Base-by-base conservation (phyloP, 2,797 vertebrate species). In the Hydrocynus forskahlii region DNA sequence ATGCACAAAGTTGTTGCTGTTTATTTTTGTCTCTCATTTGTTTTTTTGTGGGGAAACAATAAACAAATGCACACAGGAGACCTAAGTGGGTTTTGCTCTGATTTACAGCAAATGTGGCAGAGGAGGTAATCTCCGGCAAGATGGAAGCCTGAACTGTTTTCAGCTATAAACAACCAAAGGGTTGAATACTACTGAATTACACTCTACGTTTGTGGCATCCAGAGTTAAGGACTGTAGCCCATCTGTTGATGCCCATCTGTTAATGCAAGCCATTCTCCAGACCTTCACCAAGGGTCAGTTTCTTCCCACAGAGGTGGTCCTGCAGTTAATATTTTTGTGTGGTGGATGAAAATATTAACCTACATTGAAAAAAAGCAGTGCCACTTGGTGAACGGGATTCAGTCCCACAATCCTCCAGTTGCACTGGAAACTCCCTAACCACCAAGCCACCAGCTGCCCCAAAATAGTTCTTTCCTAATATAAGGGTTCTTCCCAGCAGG, bases 41-140 rank as follows among this genome's bases (percentile, higher is more conserved):
- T 79, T 81, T 52, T 82, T 75, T 17, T 72, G 50, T 25, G 78
- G 71, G 35, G 68, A 57, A 83, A 79, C 54, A 73, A 78, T 74
- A 79, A 80, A 86, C 81, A 73, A 66, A 79, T 19, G 78, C 38
- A 10, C 78, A 66, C 69, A 52, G 35, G 78, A 73, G 78, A 66
- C 59, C 25, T 8, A 43, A 80, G 70, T 52, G 68, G 63, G n/a
- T 16, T 63, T 72, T 48, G 77, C 45, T 72, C 23, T n/a, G 8
- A 48, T 80, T 73, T 63, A 2, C n/a, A 19, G 43, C 4, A 35
- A 52, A 79, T 72, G 78, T 43, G 68, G 62, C 68, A 63, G 68
- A 35, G 23, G 64, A 75, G 64, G 75, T 52, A 75, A 69, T 69
- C 48, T 54, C 73, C 43, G n/a, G 55, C n/a, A n/a, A 60, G 50